A percentile compares a stretch with the other conserved stretches of the same genome.
Conservation (phyloP, 2,888 invertebrate species). For the Chrysomela aeneicollis region DNA sequence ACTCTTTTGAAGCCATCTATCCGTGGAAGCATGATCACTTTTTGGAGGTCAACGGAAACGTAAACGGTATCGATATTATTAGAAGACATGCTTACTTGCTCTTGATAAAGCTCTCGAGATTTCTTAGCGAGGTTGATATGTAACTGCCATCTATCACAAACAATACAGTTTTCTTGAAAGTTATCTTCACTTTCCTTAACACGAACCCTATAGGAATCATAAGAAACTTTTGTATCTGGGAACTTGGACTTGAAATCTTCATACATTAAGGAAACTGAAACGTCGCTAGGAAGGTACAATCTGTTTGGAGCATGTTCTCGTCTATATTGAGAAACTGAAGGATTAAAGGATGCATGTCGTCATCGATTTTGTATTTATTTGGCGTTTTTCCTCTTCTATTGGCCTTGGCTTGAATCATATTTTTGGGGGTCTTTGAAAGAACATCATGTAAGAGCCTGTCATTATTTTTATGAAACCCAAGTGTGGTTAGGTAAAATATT, state of each 20-base stretch:
- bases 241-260: slow-evolving; percentile 28
- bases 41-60: slow-evolving; percentile 22
- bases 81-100: slow-evolving; percentile 7
- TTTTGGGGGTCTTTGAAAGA: slow-evolving; percentile 24
- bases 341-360: slow-evolving; percentile 22
- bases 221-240: slow-evolving; percentile 30
- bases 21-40: slow-evolving; percentile 33
- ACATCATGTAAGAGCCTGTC: slow-evolving; percentile 24
- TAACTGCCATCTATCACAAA: slow-evolving; percentile 24
- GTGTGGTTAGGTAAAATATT: slow-evolving; percentile 27
- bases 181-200: slow-evolving; percentile 28
- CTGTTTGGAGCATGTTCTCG: slow-evolving; percentile 23
- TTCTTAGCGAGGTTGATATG: slow-evolving; percentile 25
- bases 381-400: slow-evolving; percentile 18
- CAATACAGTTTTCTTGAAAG: slow-evolving; percentile 26
- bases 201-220: slow-evolving; percentile 34
- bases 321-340: slow-evolving; percentile 30
- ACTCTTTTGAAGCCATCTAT: slow-evolving; percentile 31
- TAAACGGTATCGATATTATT: slow-evolving; percentile 14
- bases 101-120: slow-evolving; percentile 21
- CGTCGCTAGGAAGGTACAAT: slow-evolving; percentile 22
- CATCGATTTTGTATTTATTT: slow-evolving; percentile 24
- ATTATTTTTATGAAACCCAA: slow-evolving; percentile 29
- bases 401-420: slow-evolving; percentile 16
- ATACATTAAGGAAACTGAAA: slow-evolving; percentile 23